phyloP scores from a whole-genome alignment of 2,113 vertebrate species.

The Probosciger aterrimus region DNA sequence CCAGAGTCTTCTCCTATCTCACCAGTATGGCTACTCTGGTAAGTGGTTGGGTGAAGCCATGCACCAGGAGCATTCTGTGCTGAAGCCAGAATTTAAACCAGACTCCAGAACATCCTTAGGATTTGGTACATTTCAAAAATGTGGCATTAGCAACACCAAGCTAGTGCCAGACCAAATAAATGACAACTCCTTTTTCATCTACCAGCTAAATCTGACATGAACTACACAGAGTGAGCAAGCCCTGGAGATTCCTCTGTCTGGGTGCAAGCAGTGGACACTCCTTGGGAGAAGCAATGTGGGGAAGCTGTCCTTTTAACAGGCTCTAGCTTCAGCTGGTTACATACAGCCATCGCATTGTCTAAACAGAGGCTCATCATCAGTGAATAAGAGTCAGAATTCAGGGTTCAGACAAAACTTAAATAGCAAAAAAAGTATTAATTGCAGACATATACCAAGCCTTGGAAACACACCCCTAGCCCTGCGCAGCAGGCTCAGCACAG shows the following conservation, averaged over 20 bases:
- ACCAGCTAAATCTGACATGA: not conserved
- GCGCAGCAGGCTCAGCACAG: not conserved
- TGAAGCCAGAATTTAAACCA: conserved; percentile 13
- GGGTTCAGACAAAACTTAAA: not conserved
- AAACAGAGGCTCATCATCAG: not conserved
- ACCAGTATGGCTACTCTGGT: not conserved
- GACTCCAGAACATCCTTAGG: not conserved
- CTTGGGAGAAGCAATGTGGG: not conserved
- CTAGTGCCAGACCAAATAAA: not conserved
- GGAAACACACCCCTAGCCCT: not conserved
- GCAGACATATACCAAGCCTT: not conserved
- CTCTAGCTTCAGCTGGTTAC: not conserved
- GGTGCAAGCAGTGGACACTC: not conserved
- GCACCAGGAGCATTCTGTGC: not conserved
- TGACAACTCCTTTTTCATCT: not conserved
- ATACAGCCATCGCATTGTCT: not conserved
- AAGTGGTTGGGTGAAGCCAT: not conserved
- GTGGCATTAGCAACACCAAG: not conserved
- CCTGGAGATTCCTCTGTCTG: not conserved
- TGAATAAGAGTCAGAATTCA: not conserved
- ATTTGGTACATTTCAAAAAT: not conserved
- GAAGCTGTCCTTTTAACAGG: not conserved
- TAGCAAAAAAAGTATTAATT: not conserved
- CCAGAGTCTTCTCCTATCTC: not conserved
- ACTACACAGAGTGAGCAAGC: not conserved